Conservation (phyloP, 2,113 vertebrate species). For the Bathybates hornii region DNA sequence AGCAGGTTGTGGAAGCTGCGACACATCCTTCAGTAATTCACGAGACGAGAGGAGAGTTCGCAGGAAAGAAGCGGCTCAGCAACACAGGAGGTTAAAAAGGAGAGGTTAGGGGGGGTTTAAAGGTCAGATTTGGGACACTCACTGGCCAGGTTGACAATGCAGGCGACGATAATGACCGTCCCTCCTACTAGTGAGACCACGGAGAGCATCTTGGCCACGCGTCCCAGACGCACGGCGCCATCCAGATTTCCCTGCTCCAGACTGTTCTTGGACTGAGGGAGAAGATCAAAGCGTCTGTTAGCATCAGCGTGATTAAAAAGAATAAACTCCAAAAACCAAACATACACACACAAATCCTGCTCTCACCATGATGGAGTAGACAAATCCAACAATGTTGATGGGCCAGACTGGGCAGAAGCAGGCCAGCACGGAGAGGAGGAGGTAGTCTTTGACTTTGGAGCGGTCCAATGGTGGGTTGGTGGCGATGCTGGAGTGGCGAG, state of each 20-base stretch:
- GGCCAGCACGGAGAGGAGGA: constrained; percentile 83
- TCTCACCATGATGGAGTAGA: constrained; percentile 88
- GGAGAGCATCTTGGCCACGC: constrained; percentile 86
- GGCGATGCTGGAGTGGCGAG: constrained; percentile 80
- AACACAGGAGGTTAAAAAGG: not conserved
- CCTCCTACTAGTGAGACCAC: constrained; percentile 84
- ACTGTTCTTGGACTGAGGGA: constrained; percentile 82
- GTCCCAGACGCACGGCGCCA: constrained; percentile 84
- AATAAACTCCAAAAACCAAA: not conserved
- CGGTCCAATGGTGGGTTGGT: constrained; percentile 72
- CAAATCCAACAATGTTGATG: constrained; percentile 90
- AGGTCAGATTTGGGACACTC: constrained; percentile 71
- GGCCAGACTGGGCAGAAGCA: constrained; percentile 93
- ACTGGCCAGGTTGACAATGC: constrained; percentile 86
- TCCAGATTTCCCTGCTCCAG: constrained; percentile 89
- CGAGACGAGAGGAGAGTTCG: not conserved
- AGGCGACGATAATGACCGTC: constrained; percentile 83
- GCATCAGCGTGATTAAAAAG: not conserved
- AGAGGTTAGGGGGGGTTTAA: constrained; percentile 15
- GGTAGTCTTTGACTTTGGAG: constrained; percentile 86
- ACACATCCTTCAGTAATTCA: not conserved
- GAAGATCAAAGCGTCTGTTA: not conserved
- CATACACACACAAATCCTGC: not conserved
- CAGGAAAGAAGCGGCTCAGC: not conserved
- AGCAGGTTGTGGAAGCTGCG: not conserved